These are phyloP conservation scores for Parapristionchus giblindavisi DNA, from an alignment of 2,888 invertebrate genomes.

Conservation along the genomic window DNA sequence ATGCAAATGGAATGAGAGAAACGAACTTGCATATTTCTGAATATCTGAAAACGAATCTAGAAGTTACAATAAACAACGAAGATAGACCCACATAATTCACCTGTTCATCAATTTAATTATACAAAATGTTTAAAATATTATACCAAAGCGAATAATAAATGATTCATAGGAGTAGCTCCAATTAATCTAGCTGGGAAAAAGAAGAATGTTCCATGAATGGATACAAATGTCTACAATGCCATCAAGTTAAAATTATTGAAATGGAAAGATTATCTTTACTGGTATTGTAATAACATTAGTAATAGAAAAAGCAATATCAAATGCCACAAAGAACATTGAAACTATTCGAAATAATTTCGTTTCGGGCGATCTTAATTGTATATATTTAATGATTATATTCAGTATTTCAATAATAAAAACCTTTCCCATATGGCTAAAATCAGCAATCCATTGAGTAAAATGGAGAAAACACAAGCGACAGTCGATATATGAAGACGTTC, in stretches of 20 bases:
- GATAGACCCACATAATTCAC: not conserved
- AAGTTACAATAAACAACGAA: constrained; percentile 1
- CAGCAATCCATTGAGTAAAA: constrained; percentile 9
- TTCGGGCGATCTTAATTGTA: too few relatives aligned
- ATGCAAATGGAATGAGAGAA: too few relatives aligned
- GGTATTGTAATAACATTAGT: too few relatives aligned
- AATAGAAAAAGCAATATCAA: too few relatives aligned
- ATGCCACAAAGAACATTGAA: too few relatives aligned
- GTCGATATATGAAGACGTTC: constrained; percentile 1
- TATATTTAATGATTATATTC: too few relatives aligned
- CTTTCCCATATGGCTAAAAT: constrained; percentile 11
- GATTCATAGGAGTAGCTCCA: not conserved
- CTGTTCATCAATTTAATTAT: not conserved
- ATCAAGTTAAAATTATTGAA: too few relatives aligned
- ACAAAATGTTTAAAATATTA: not conserved
- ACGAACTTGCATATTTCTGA: constrained; percentile 14
- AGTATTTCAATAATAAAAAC: too few relatives aligned
- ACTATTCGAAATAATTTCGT: too few relatives aligned
- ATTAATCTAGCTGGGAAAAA: constrained; percentile 8
- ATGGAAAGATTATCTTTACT: too few relatives aligned
- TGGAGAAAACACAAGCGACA: not conserved
- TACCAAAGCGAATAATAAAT: not conserved
- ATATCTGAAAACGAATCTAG: constrained; percentile 12
- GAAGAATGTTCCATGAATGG: not conserved
- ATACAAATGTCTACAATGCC: constrained; percentile 2